A percentile compares a stretch with the other conserved stretches of the same genome.
phyloP scores from a whole-genome alignment of 2,797 vertebrate species.

The Dermochelys coriacea region DNA sequence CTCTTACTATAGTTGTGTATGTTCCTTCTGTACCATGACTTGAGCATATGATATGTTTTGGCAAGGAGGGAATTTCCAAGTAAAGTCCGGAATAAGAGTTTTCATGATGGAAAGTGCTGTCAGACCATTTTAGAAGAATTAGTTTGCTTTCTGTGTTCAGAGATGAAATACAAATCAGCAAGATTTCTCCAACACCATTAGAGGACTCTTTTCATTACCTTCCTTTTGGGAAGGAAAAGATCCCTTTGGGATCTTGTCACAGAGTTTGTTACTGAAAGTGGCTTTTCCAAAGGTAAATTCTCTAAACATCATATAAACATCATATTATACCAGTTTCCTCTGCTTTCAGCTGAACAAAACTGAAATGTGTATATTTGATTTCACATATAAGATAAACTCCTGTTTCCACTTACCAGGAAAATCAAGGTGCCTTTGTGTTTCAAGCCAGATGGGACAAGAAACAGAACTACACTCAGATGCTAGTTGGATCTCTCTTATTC shows the following conservation, averaged over 20 bases:
- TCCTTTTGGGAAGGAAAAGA: no score
- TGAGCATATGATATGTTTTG: no score
- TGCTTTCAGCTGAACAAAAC: background rate
- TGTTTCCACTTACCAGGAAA: background rate
- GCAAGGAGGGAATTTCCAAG: no score
- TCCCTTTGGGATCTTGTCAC: no score
- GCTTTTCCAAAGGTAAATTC: background rate
- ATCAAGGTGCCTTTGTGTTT: background rate
- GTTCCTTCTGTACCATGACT: no score
- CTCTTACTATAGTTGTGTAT: no score
- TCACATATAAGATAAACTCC: background rate
- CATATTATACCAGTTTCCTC: background rate
- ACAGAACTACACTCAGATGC: background rate
- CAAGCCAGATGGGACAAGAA: background rate
- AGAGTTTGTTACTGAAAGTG: background rate
- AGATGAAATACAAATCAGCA: background rate
- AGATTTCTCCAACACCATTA: background rate
- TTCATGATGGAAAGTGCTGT: background rate
- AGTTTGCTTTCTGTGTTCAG: background rate
- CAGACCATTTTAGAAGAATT: background rate
- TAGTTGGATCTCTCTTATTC: background rate
- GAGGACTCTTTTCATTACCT: background rate
- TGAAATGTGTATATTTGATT: fast-evolving
- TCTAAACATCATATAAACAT: background rate
- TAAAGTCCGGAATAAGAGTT: background rate